These are phyloP conservation scores for Poecilia picta DNA, from an alignment of 2,797 vertebrate species.

Conservation along the genomic window DNA sequence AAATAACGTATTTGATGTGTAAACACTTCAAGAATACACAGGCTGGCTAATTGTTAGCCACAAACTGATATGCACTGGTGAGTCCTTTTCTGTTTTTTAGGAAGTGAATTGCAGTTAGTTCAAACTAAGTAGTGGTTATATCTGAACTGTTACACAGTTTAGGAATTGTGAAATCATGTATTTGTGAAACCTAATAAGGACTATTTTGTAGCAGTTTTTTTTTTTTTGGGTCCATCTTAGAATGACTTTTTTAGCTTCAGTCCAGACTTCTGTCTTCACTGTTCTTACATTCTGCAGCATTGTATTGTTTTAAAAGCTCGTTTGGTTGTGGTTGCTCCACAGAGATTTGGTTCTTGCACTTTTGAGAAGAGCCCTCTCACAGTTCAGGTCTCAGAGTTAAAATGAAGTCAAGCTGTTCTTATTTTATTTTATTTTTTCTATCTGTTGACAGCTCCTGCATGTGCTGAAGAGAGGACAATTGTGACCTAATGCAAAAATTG, in stretches of 20 bases:
- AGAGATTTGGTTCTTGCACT: not conserved
- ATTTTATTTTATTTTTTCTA: not conserved
- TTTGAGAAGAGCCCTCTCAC: not conserved
- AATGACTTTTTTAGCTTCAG: not conserved
- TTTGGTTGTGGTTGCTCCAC: not conserved
- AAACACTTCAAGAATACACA: not conserved
- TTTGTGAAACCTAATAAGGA: not conserved
- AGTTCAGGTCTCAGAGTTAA: not conserved
- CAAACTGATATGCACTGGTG: not conserved
- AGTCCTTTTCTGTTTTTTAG: not conserved
- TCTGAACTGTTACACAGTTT: not conserved
- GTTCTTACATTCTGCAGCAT: not conserved
- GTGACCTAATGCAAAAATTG: not conserved
- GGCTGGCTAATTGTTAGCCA: not conserved
- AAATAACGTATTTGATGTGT: not conserved
- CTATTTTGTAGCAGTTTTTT: not conserved
- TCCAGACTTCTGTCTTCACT: not conserved
- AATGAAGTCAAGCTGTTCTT: not conserved
- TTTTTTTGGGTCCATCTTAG: not conserved
- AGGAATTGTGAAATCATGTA: not conserved
- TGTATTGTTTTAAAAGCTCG: not conserved
- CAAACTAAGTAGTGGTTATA: not conserved
- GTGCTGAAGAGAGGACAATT: not conserved
- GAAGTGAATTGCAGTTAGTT: not conserved
- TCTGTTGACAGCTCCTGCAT: not conserved